Evolutionary conservation across 2,113 vertebrate genomes (phyloP).

Genomic region (Microcebus ravelobensis): DNA sequence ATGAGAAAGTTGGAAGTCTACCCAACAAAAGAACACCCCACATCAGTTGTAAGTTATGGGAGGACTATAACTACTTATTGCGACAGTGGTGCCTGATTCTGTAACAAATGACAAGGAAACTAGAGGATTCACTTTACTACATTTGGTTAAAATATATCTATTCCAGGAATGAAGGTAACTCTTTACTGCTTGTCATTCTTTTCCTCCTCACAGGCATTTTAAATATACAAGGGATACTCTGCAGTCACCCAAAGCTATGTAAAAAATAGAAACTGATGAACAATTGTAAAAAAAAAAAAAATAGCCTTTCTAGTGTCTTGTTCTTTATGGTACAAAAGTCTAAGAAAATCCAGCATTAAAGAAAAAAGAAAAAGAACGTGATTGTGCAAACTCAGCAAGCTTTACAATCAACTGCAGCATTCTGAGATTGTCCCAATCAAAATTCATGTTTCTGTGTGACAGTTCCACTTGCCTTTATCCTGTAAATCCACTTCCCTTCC

Average conservation of each 20-base stretch:
- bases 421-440: neutral
- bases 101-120: neutral
- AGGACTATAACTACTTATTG: neutral
- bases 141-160: neutral
- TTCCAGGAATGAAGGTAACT: neutral
- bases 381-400: neutral
- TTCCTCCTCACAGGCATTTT: neutral
- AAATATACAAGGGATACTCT: neutral
- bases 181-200: neutral
- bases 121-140: neutral
- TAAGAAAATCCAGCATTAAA: conserved; percentile 25
- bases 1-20: neutral
- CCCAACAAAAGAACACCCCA: neutral
- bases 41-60: neutral
- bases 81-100: neutral
- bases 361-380: neutral
- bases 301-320: neutral
- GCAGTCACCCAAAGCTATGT: neutral
- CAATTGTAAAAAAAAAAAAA: neutral
- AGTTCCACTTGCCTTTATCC: neutral
- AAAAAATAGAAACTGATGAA: conserved; percentile 45
- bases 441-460: neutral
- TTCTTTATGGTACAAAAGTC: conserved; percentile 12
- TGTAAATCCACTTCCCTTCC: neutral
- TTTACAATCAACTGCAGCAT: neutral